phyloP scores from a whole-genome alignment of 1,140 invertebrate species.

The Arctopsyche grandis region DNA sequence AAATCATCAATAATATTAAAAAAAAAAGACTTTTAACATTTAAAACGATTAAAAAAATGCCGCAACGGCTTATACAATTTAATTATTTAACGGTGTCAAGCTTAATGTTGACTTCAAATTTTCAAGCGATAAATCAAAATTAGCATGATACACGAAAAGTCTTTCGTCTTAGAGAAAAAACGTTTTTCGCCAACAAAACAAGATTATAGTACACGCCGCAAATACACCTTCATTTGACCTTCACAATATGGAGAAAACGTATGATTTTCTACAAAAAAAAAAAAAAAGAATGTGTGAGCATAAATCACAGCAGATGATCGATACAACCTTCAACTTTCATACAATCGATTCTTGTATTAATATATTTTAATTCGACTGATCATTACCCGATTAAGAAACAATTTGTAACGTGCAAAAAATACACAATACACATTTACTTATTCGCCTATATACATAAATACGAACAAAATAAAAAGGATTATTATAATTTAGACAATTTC shows the following conservation, averaged over 20 bases:
- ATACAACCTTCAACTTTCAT: conserved; percentile 3
- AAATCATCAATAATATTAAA: background rate
- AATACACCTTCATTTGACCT: background rate
- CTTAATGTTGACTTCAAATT: conserved; percentile 8
- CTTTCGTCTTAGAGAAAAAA: background rate
- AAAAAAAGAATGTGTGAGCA: background rate
- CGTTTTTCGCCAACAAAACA: background rate
- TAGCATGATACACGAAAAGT: background rate
- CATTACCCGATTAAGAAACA: background rate
- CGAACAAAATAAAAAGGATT: background rate
- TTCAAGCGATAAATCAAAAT: conserved; percentile 15
- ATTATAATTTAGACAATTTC: background rate
- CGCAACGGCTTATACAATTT: background rate
- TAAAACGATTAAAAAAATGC: background rate
- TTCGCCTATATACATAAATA: too few species aligned
- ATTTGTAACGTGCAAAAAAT: too few species aligned
- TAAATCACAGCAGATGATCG: conserved; percentile 21
- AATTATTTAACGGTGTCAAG: conserved; percentile 4
- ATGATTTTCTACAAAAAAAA: conserved; percentile 14
- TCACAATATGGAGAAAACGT: conserved; percentile 9
- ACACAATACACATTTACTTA: too few species aligned
- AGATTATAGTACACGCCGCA: background rate
- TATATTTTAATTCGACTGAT: conserved; percentile 4
- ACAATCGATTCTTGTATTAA: conserved; percentile 16
- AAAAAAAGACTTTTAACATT: background rate